phyloP scores from a whole-genome alignment of 2,113 vertebrate species.

The Aythya baeri region DNA sequence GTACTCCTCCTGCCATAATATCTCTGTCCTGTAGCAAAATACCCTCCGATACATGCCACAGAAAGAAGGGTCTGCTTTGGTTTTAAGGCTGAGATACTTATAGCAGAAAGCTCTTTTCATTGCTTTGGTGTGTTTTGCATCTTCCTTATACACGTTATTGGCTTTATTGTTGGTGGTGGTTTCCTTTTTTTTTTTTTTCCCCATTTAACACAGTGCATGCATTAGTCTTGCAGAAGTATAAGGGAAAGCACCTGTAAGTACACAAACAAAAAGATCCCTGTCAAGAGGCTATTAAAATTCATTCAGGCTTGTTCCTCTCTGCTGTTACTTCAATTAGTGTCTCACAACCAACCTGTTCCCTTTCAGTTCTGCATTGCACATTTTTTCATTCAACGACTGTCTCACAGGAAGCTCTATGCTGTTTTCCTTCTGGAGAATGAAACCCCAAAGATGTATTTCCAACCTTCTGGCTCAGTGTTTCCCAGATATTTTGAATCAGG shows the following conservation, averaged over 20 bases:
- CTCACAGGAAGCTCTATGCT: background rate
- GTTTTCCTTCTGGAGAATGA: constrained; percentile 19
- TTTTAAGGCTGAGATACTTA: background rate
- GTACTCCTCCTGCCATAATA: background rate
- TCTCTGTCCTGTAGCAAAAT: background rate
- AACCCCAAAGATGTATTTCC: constrained; percentile 21
- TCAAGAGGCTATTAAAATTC: background rate
- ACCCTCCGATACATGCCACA: background rate
- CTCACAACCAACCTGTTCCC: background rate
- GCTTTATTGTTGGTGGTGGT: background rate
- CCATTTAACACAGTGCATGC: background rate
- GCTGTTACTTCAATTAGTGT: background rate
- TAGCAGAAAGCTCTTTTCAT: background rate
- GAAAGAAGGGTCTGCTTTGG: background rate
- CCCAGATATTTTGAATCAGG: constrained; percentile 6
- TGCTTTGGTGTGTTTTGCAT: background rate
- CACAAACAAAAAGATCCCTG: background rate
- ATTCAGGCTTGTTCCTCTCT: background rate
- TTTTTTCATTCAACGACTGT: background rate
- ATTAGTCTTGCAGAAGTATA: background rate
- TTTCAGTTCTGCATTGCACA: background rate
- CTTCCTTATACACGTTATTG: background rate
- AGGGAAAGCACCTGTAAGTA: background rate
- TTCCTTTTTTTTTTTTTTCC: background rate
- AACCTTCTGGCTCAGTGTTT: background rate